Evolutionary conservation across 2,113 vertebrate genomes (phyloP).

Genomic region (Albula glossodonta): DNA sequence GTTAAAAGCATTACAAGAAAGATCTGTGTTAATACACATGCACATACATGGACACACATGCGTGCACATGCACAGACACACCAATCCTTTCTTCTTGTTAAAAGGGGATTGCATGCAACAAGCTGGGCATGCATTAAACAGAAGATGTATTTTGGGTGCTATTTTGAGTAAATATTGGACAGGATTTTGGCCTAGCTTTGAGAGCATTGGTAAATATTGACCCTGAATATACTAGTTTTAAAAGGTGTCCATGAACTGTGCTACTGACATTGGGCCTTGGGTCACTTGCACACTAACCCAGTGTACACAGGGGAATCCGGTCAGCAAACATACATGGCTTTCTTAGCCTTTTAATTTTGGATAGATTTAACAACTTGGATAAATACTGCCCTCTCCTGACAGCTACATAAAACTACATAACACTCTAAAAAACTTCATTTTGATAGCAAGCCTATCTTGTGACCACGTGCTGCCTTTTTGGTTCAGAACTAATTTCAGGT

Average conservation of each 20-base stretch:
- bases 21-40: background rate
- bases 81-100: background rate
- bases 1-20: background rate
- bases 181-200: background rate
- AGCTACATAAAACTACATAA: background rate
- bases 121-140: background rate
- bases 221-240: background rate
- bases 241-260: conserved; percentile 1
- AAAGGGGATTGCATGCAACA: background rate
- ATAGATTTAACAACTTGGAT: background rate
- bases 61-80: background rate
- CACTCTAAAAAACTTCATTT: background rate
- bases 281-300: background rate
- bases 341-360: background rate
- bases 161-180: background rate
- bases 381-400: background rate
- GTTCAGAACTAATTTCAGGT: background rate
- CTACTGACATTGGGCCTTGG: background rate
- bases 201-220: background rate
- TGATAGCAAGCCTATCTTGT: too few species aligned
- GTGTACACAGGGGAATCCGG: background rate
- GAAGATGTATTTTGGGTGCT: background rate
- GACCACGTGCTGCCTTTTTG: background rate
- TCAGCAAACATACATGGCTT: background rate
- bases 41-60: too few species aligned